phyloP scores from a whole-genome alignment of 2,797 vertebrate species.

The Alcedo atthis region DNA sequence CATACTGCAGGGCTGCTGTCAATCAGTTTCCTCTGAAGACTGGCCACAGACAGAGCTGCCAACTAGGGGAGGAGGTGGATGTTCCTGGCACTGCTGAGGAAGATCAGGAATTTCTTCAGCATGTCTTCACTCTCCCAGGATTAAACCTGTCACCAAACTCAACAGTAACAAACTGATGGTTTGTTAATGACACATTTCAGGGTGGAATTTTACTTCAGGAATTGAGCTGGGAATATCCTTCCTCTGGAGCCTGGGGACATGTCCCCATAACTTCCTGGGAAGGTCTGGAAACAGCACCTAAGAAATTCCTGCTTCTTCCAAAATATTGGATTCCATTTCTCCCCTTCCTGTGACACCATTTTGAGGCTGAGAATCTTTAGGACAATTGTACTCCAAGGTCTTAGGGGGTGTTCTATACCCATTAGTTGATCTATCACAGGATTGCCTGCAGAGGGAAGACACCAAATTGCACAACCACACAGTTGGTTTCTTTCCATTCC shows the following conservation, averaged over 20 bases:
- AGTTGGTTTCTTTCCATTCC: not conserved
- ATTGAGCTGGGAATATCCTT: not conserved
- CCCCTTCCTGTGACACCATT: not conserved
- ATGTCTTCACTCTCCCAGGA: not conserved
- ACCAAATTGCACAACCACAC: not conserved
- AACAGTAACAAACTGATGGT: not conserved
- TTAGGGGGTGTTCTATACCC: not conserved
- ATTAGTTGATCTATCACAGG: not conserved
- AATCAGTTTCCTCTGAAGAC: constrained; percentile 22
- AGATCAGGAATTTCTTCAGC: not conserved
- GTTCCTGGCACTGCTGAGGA: not conserved
- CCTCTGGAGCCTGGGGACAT: not conserved
- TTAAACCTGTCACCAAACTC: not conserved
- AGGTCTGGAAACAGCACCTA: not conserved
- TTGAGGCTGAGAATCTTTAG: not conserved
- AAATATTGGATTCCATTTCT: not conserved
- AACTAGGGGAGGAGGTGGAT: not conserved
- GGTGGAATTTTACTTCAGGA: not conserved
- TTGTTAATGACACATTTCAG: not conserved
- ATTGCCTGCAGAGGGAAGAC: not conserved
- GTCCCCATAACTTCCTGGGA: not conserved
- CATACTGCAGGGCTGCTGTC: constrained; percentile 45
- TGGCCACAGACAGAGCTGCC: not conserved
- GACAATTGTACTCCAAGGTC: not conserved
- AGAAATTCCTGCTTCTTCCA: not conserved